These are phyloP conservation scores for Ornithoptera priamus DNA, from an alignment of 2,888 invertebrate species.

Conservation along the genomic window DNA sequence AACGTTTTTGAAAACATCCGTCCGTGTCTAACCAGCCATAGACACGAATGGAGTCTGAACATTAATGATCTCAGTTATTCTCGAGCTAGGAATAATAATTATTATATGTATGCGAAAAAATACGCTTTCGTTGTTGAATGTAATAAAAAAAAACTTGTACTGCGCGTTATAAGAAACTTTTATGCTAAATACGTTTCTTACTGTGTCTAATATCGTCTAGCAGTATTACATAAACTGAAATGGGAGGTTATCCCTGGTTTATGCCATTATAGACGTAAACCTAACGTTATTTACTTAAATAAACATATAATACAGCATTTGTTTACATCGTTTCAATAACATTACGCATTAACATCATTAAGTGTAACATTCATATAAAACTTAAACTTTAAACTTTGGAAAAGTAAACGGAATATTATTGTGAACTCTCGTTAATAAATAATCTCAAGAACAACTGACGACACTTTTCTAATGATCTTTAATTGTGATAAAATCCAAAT, in stretches of 20 bases:
- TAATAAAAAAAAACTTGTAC: slow-evolving; percentile 62
- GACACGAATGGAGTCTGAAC: slow-evolving; percentile 53
- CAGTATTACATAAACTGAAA: slow-evolving; percentile 34
- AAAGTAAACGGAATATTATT: slow-evolving; percentile 36
- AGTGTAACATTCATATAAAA: slow-evolving; percentile 47
- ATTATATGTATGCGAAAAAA: slow-evolving; percentile 47
- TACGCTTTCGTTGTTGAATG: slow-evolving; percentile 74
- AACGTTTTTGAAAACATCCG: slow-evolving; percentile 50
- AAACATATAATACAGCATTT: slow-evolving; percentile 44
- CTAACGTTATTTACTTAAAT: slow-evolving; percentile 65
- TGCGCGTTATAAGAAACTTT: slow-evolving; percentile 58
- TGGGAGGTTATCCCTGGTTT: slow-evolving; percentile 38
- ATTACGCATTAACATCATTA: slow-evolving; percentile 53
- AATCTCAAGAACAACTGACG: slow-evolving; percentile 24
- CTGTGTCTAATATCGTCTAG: slow-evolving; percentile 51
- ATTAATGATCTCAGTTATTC: slow-evolving; percentile 24
- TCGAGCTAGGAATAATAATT: slow-evolving; percentile 32
- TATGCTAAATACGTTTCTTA: slow-evolving; percentile 60
- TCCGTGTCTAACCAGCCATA: slow-evolving; percentile 76
- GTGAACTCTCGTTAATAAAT: slow-evolving; percentile 23
- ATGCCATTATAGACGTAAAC: slow-evolving; percentile 58
- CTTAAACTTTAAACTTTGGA: slow-evolving; percentile 44
- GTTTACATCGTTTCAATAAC: slow-evolving; percentile 55
- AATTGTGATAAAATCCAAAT: slow-evolving; percentile 19
- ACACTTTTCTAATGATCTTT: slow-evolving; percentile 11